Evolutionary conservation across 2,113 vertebrate genomes (phyloP).

Genomic region (Thinocorus orbignyianus): DNA sequence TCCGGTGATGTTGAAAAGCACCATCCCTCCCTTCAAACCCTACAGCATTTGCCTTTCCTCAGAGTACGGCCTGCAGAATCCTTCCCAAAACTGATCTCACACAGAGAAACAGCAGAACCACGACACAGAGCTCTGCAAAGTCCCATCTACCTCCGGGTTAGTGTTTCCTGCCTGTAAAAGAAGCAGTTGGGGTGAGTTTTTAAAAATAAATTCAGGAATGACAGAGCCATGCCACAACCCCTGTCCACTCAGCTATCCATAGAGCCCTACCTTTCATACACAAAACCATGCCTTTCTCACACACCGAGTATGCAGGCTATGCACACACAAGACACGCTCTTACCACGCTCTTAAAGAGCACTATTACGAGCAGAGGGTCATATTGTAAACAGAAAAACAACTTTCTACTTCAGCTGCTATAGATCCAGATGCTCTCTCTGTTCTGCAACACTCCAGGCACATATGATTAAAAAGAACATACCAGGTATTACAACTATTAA

Average conservation of each 20-base stretch:
- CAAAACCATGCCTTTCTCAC: neutral
- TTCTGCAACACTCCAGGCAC: slow-evolving; percentile 21
- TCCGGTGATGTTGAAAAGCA: neutral
- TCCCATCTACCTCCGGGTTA: neutral
- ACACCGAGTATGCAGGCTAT: neutral
- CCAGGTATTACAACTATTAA: slow-evolving; percentile 49
- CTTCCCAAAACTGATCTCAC: neutral
- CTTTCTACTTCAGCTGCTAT: slow-evolving; percentile 37
- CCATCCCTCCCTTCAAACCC: neutral
- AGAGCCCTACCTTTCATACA: neutral
- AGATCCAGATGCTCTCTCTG: slow-evolving; percentile 60
- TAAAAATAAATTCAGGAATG: neutral
- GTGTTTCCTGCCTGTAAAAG: neutral
- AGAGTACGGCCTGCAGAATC: neutral
- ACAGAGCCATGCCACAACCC: neutral
- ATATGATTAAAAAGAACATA: slow-evolving; percentile 39
- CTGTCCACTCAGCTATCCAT: neutral
- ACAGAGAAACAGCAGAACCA: neutral
- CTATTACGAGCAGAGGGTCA: neutral
- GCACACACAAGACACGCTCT: neutral
- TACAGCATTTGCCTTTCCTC: neutral
- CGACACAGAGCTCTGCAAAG: neutral
- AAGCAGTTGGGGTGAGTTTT: neutral
- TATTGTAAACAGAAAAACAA: slow-evolving; percentile 45
- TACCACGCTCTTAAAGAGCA: neutral